phyloP scores from a whole-genome alignment of 1,140 invertebrate species.

The Rhyzopertha dominica region DNA sequence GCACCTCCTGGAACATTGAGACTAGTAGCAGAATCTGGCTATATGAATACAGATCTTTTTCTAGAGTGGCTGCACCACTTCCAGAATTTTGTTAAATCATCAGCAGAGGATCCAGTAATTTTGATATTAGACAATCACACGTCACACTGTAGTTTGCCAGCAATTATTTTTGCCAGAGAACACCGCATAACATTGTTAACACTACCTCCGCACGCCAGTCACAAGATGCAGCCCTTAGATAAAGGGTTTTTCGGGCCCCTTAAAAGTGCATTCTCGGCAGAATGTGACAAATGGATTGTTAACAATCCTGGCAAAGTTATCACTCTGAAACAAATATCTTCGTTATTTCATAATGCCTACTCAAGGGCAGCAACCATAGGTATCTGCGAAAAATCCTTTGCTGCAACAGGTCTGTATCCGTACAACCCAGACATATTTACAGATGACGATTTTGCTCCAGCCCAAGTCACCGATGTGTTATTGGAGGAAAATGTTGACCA shows the following conservation, averaged over 20 bases:
- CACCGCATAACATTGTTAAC: slow-evolving; percentile 10
- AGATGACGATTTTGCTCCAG: slow-evolving; percentile 6
- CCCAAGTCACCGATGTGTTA: too few species aligned
- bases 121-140: slow-evolving; percentile 13
- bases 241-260: slow-evolving; percentile 20
- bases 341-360: slow-evolving; percentile 13
- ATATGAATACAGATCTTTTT: slow-evolving; percentile 15
- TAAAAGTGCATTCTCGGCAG: slow-evolving; percentile 7
- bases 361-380: not conserved
- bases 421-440: slow-evolving; percentile 7
- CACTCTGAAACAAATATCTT: slow-evolving; percentile 6
- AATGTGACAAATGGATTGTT: slow-evolving; percentile 17
- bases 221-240: slow-evolving; percentile 14
- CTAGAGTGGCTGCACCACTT: too few species aligned
- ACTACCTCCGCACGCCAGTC: slow-evolving; percentile 8
- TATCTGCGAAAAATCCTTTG: slow-evolving; percentile 6
- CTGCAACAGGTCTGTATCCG: slow-evolving; percentile 5
- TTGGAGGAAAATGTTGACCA: too few species aligned
- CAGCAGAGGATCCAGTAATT: slow-evolving; percentile 4
- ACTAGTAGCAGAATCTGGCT: slow-evolving; percentile 15
- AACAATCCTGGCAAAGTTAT: slow-evolving; percentile 10
- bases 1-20: slow-evolving; percentile 16
- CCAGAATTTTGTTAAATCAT: slow-evolving; percentile 12
- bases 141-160: slow-evolving; percentile 6
- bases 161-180: slow-evolving; percentile 8